Conservation (phyloP, 2,888 invertebrate species). For the Flabesymbios commensalis region DNA sequence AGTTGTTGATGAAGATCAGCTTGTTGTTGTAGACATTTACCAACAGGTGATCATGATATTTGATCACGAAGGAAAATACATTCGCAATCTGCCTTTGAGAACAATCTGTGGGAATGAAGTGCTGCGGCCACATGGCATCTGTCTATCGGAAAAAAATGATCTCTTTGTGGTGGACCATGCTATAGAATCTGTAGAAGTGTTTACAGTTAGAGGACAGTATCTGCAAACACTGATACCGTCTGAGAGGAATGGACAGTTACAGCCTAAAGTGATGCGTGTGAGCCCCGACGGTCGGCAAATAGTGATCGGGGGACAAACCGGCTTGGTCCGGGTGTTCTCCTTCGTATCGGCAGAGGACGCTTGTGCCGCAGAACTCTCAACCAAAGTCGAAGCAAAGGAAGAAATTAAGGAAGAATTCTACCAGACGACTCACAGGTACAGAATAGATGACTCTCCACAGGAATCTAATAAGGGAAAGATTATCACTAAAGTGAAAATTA, state of each 20-base stretch:
- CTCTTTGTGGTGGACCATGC: constrained; percentile 21
- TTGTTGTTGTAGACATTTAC: constrained; percentile 22
- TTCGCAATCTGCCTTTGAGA: constrained; percentile 2
- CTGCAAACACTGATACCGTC: constrained; percentile 19
- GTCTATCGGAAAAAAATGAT: constrained; percentile 13
- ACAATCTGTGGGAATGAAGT: constrained; percentile 23
- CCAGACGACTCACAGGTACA: too few species aligned
- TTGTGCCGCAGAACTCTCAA: neutral
- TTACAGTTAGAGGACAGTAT: constrained; percentile 7
- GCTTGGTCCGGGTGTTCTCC: constrained; percentile 13
- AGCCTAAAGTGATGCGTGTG: constrained; percentile 12
- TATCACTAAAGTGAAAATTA: too few species aligned
- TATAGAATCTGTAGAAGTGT: constrained; percentile 23
- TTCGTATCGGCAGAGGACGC: constrained; percentile 10
- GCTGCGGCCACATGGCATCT: constrained; percentile 25
- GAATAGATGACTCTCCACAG: too few species aligned
- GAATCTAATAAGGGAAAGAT: too few species aligned
- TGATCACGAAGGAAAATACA: constrained; percentile 5
- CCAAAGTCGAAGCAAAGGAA: neutral
- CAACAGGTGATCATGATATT: constrained; percentile 21
- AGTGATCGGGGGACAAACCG: constrained; percentile 16
- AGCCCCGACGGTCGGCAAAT: neutral
- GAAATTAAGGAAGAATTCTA: constrained; percentile 4
- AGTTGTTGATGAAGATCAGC: neutral
- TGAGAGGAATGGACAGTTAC: constrained; percentile 11